Percentiles rank a stretch among this genome's conserved stretches.
phyloP scores from a whole-genome alignment of 1,140 invertebrate genomes.

The Grapholita molesta region DNA sequence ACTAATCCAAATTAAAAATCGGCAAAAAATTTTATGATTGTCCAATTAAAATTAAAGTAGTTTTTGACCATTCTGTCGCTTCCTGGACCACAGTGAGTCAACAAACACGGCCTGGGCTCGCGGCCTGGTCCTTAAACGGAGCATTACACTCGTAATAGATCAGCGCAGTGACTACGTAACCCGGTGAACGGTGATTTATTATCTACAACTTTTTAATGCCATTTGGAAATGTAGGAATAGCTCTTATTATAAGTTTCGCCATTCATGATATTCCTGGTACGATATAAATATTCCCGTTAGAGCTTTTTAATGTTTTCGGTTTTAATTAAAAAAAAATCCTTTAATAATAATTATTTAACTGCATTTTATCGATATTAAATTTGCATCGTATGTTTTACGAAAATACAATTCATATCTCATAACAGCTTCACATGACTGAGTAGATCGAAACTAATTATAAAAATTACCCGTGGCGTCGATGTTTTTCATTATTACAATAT shows the following conservation, averaged over 20 bases:
- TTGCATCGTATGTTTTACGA: too few species aligned
- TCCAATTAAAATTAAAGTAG: too few species aligned
- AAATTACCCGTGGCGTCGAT: too few species aligned
- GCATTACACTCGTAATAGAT: not conserved
- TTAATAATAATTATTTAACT: too few species aligned
- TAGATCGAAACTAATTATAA: too few species aligned
- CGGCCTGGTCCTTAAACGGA: not conserved
- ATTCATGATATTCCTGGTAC: not conserved
- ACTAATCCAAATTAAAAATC: not conserved
- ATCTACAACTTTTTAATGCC: not conserved
- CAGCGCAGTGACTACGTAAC: slow-evolving; percentile 4
- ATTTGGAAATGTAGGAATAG: not conserved
- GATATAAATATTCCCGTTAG: too few species aligned
- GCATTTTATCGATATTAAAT: too few species aligned
- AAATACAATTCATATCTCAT: too few species aligned
- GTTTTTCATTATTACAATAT: too few species aligned
- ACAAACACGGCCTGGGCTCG: not conserved
- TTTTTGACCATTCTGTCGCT: not conserved
- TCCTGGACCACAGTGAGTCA: not conserved
- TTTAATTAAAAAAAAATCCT: too few species aligned
- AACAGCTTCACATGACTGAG: too few species aligned
- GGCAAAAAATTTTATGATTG: not conserved
- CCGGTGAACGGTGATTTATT: slow-evolving; percentile 9
- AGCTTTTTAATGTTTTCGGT: too few species aligned
- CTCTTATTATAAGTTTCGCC: not conserved